phyloP scores from a whole-genome alignment of 2,888 invertebrate species.

The Lepidocyrtoides sp. region DNA sequence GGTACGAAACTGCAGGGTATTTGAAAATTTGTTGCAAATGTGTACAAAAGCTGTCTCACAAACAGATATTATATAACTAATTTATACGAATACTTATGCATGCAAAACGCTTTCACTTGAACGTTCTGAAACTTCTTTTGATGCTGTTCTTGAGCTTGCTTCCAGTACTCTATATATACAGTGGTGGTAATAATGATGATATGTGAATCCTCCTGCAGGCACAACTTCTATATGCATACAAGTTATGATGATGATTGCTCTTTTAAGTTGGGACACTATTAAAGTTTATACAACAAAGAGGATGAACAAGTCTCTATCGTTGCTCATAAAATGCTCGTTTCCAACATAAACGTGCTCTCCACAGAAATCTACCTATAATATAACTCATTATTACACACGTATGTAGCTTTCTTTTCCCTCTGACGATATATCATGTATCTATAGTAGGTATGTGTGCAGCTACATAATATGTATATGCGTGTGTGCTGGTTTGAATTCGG shows the following conservation, averaged over 20 bases:
- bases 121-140: background rate
- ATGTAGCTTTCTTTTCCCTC: background rate
- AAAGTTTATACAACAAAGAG: conserved; percentile 61
- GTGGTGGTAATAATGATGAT: conserved; percentile 41
- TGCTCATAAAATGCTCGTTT: conserved; percentile 46
- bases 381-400: background rate
- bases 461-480: background rate
- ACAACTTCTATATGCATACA: conserved; percentile 50
- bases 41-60: background rate
- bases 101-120: conserved; percentile 41
- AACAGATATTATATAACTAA: background rate
- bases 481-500: conserved; percentile 1
- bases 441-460: background rate
- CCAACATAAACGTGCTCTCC: background rate
- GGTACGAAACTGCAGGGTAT: conserved; percentile 18
- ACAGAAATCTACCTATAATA: background rate
- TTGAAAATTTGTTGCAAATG: conserved; percentile 10
- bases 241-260: conserved; percentile 64
- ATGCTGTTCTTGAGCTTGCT: background rate
- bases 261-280: conserved; percentile 61
- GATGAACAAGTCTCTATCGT: background rate
- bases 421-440: background rate
- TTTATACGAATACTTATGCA: background rate
- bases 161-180: too few species aligned
- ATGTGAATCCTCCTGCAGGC: conserved; percentile 57